These are phyloP conservation scores for Cheilosia scutellata DNA, from an alignment of 2,888 invertebrate species.

Conservation along the genomic window DNA sequence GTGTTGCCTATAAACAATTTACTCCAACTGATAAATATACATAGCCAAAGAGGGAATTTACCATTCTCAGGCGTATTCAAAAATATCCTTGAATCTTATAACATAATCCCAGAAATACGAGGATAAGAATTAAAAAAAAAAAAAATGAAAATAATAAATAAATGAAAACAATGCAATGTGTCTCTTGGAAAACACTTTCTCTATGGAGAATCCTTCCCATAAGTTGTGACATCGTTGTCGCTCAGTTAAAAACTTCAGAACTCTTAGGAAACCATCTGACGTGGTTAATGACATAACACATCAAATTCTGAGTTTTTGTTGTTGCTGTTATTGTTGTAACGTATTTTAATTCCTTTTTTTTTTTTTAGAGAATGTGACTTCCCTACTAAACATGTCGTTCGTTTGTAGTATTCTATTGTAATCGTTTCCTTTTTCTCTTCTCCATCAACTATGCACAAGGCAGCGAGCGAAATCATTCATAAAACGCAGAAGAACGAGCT, in stretches of 20 bases:
- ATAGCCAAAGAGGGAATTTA: no score
- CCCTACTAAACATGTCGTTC: constrained; percentile 51
- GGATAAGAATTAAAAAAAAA: background rate
- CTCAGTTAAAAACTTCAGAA: constrained; percentile 54
- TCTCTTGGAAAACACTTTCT: constrained; percentile 38
- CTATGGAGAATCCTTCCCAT: background rate
- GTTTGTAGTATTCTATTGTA: constrained; percentile 69
- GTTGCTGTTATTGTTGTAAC: constrained; percentile 22
- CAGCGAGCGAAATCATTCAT: constrained; percentile 60
- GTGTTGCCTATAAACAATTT: no score
- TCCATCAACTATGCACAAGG: constrained; percentile 21
- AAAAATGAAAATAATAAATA: background rate
- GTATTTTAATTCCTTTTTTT: constrained; percentile 18
- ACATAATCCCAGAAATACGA: no score
- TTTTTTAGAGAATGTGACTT: constrained; percentile 48
- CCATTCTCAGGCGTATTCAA: no score
- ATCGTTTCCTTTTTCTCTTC: constrained; percentile 63
- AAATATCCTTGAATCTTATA: no score
- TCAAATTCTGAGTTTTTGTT: constrained; percentile 52
- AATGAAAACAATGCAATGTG: background rate
- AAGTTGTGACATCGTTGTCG: constrained; percentile 30
- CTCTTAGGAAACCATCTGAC: constrained; percentile 63
- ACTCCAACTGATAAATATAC: no score
- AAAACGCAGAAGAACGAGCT: constrained; percentile 47
- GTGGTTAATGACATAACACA: constrained; percentile 72